Percentiles rank a stretch among this genome's conserved stretches.
Evolutionary conservation across 2,113 vertebrate species (phyloP).

Genomic region (Oophaga pumilio): DNA sequence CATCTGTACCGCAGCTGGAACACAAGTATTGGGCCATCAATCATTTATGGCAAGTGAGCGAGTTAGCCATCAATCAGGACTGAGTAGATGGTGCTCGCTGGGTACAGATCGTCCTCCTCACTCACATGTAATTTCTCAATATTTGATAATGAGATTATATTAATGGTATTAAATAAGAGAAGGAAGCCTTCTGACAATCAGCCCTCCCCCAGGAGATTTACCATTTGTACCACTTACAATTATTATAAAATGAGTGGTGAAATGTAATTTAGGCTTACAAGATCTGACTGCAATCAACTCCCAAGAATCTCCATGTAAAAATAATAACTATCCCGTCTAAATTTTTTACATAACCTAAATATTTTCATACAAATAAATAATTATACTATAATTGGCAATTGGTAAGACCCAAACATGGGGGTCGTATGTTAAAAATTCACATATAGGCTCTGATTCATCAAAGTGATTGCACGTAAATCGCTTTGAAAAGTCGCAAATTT

Average conservation of each 20-base stretch:
- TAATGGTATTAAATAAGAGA: conserved; percentile 64
- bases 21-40: conserved; percentile 80
- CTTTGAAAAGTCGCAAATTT: too few relatives aligned
- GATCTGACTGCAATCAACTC: conserved; percentile 42
- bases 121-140: conserved; percentile 66
- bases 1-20: conserved; percentile 81
- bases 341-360: not conserved
- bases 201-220: conserved; percentile 56
- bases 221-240: conserved; percentile 62
- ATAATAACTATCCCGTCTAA: not conserved
- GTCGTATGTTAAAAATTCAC: too few relatives aligned
- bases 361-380: not conserved
- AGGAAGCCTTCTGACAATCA: conserved; percentile 60
- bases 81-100: conserved; percentile 63
- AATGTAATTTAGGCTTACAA: conserved; percentile 59
- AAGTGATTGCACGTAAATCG: too few relatives aligned
- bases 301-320: not conserved
- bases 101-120: conserved; percentile 70
- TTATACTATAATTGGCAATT: too few relatives aligned
- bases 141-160: conserved; percentile 66
- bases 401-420: too few relatives aligned
- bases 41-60: conserved; percentile 76
- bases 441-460: too few relatives aligned
- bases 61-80: conserved; percentile 79
- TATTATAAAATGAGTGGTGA: conserved; percentile 64